A percentile compares a stretch with the other conserved stretches of the same genome.
These are phyloP conservation scores for Pantherophis guttatus DNA, from an alignment of 2,113 vertebrate genomes.

Conservation along the genomic window DNA sequence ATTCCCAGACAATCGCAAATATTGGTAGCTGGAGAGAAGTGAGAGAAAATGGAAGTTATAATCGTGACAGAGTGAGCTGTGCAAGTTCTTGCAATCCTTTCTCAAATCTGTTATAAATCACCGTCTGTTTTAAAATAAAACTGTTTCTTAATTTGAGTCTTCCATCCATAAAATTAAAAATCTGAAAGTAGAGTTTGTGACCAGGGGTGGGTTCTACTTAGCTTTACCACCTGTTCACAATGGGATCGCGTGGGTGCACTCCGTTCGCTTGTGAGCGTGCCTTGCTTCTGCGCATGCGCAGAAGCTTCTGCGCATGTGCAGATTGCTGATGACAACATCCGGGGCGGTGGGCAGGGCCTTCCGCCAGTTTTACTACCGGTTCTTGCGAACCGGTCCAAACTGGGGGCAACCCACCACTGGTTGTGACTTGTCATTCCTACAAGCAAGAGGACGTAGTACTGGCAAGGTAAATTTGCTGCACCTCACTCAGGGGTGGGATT, in stretches of 20 bases:
- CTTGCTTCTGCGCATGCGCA: too few relatives aligned
- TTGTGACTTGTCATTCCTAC: not conserved
- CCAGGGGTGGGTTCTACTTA: too few relatives aligned
- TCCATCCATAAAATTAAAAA: not conserved
- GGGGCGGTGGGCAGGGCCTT: too few relatives aligned
- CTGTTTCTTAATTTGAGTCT: not conserved
- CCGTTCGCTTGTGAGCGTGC: too few relatives aligned
- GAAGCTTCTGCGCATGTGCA: too few relatives aligned
- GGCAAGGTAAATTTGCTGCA: not conserved
- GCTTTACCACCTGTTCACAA: too few relatives aligned
- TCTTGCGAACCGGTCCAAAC: too few relatives aligned
- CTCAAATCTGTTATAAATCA: not conserved
- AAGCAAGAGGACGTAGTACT: not conserved
- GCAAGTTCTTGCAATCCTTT: not conserved
- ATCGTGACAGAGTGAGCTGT: not conserved
- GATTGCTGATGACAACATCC: too few relatives aligned
- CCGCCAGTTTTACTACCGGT: too few relatives aligned
- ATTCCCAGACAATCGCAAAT: constrained; percentile 82
- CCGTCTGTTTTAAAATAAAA: not conserved
- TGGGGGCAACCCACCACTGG: too few relatives aligned
- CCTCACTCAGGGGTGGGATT: not conserved
- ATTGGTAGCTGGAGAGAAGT: constrained; percentile 76
- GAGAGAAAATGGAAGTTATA: not conserved
- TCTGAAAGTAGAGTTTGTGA: not conserved
- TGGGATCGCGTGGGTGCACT: too few relatives aligned